Conservation (phyloP, 2,797 vertebrate species). For the Scleropages formosus region DNA sequence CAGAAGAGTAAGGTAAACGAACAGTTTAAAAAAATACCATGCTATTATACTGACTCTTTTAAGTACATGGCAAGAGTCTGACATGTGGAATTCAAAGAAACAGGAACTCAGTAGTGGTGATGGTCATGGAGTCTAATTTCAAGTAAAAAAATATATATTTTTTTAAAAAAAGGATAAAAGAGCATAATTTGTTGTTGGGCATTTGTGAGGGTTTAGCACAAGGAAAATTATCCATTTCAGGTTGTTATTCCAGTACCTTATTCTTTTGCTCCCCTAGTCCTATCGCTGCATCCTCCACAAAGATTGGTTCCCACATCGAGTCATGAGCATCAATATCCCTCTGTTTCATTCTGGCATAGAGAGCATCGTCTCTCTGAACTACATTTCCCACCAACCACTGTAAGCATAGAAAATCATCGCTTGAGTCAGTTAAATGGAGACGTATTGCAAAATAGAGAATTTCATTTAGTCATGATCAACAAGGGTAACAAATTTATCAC, state of each 20-base stretch:
- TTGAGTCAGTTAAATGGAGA: conserved; percentile 32
- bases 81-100: conserved; percentile 23
- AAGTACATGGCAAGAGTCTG: background rate
- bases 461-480: conserved; percentile 18
- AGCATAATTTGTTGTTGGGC: conserved; percentile 19
- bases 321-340: conserved; percentile 73
- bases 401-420: conserved; percentile 54
- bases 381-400: conserved; percentile 79
- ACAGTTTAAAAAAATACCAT: background rate
- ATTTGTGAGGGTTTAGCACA: conserved; percentile 27
- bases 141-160: conserved; percentile 41
- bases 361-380: conserved; percentile 73
- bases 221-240: conserved; percentile 24
- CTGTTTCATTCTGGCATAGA: conserved; percentile 78
- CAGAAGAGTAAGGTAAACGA: no score
- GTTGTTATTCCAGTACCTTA: conserved; percentile 60
- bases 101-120: conserved; percentile 26
- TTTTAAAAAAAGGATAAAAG: conserved; percentile 28
- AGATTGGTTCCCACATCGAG: conserved; percentile 77
- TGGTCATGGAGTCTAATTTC: conserved; percentile 44
- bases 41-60: no score
- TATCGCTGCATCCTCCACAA: conserved; percentile 72
- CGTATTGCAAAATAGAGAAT: conserved; percentile 22
- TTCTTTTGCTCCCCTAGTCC: conserved; percentile 74
- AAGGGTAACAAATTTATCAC: conserved; percentile 20